Base-by-base conservation (phyloP, 2,888 invertebrate genomes). In the Apamea monoglypha region DNA sequence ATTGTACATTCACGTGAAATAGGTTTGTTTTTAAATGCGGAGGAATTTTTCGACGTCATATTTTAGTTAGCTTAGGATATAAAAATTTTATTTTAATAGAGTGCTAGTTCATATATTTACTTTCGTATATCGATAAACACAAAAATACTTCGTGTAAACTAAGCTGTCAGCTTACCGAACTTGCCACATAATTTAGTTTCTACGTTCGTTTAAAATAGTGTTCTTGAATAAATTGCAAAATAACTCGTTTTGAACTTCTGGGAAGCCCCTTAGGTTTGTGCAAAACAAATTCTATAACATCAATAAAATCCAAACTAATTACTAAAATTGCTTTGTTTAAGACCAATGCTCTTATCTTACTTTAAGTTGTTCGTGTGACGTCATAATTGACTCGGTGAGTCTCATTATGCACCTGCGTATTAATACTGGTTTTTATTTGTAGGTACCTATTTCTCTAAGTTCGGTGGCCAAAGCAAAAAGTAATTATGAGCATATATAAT, bases 391-490 rank as follows among this genome's bases (percentile, higher is more conserved):
- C 21, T 47, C 3, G 0, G n/a, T 5, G 5, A 53, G 16, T 29
- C 4, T 25, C 8, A 50, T 36, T 36, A 25, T 78, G n/a, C 16
- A 74, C 73, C 67, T 47, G 32, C 7, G 53, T 14, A 14, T 47
- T 36, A 74, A 53, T 10, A 59, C 7, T 21, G 47, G 50, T 68
- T 84, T 72, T 78, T 32, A 72, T 72, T 72, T 63, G 18, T 40
- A 18, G 6, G 18, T 29, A 14, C 14, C 29, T 47, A 36, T 32
- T 16, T 8, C 10, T 56, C 40, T 53, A 56, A 76, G 64, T 70
- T 77, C 32, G 64, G 32, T 81, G 40, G 25, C 36, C 29, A 47
- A 64, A 56, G 47, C 44, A 83, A 76, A 59, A 81, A 64, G 16
- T 40, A 36, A 56, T 36, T 75, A 72, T 40, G 56, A 66, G 25